A percentile compares a stretch with the other conserved stretches of the same genome.
phyloP scores from a whole-genome alignment of 2,113 vertebrate genomes.

The Gadus chalcogrammus region DNA sequence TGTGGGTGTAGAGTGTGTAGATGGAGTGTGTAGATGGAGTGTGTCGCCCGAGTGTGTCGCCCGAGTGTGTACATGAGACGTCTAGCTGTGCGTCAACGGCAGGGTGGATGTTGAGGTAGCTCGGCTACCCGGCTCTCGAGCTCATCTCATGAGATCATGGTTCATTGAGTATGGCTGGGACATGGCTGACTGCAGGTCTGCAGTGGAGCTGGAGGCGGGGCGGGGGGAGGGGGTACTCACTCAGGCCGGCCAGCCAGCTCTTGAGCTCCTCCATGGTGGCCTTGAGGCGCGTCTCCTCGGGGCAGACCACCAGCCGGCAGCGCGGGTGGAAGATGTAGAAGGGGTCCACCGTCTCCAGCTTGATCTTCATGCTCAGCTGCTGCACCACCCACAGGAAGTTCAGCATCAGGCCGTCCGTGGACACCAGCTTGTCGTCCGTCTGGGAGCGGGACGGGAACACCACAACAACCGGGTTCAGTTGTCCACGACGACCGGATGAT shows the following conservation, averaged over 20 bases:
- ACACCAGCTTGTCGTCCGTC: slow-evolving; percentile 96
- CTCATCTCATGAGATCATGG: slow-evolving; percentile 69
- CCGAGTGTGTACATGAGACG: too few relatives aligned
- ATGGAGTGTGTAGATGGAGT: too few relatives aligned
- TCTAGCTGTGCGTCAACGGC: too few relatives aligned
- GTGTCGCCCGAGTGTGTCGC: too few relatives aligned
- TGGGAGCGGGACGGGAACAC: slow-evolving; percentile 50
- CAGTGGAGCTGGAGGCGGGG: neutral
- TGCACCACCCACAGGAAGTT: slow-evolving; percentile 98
- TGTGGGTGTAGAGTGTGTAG: too few relatives aligned
- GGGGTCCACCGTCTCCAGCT: slow-evolving; percentile 96
- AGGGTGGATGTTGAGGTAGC: slow-evolving; percentile 16
- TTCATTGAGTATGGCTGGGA: too few relatives aligned
- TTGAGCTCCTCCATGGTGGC: slow-evolving; percentile 93
- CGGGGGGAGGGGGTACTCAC: slow-evolving; percentile 71
- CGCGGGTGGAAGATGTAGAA: slow-evolving; percentile 93
- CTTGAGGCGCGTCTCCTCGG: slow-evolving; percentile 91
- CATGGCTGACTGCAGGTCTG: too few relatives aligned
- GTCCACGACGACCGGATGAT: too few relatives aligned
- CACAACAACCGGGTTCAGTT: too few relatives aligned
- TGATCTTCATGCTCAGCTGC: slow-evolving; percentile 97
- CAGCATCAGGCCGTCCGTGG: slow-evolving; percentile 97
- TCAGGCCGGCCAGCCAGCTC: slow-evolving; percentile 84
- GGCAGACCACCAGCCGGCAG: slow-evolving; percentile 86
- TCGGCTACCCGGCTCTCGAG: slow-evolving; percentile 84